A percentile compares a stretch with the other conserved stretches of the same genome.
phyloP scores from a whole-genome alignment of 2,113 vertebrate species.

The Thryonomys swinderianus region DNA sequence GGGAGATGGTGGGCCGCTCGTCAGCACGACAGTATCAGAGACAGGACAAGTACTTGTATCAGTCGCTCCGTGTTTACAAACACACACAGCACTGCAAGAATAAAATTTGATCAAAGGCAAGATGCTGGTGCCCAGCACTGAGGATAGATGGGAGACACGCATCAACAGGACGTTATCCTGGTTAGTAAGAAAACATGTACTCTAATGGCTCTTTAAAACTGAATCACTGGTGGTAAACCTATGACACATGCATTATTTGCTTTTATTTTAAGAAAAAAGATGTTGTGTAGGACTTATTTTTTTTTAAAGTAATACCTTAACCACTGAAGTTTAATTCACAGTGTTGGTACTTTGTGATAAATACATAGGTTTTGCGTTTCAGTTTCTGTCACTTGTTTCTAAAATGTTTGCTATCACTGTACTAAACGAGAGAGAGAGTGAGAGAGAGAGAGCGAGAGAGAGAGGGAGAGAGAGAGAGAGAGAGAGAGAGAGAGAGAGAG shows the following conservation, averaged over 20 bases:
- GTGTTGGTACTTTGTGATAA: not conserved
- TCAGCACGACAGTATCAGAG: accelerated
- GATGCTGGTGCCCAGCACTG: not conserved
- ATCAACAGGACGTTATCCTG: not conserved
- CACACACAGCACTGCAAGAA: not conserved
- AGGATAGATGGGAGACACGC: not conserved
- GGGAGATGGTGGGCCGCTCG: too few relatives aligned
- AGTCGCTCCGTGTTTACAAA: not conserved
- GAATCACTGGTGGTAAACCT: not conserved
- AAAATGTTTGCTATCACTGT: not conserved
- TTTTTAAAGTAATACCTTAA: not conserved
- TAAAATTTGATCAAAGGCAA: not conserved
- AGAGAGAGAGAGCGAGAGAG: too few relatives aligned
- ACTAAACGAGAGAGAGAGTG: not conserved
- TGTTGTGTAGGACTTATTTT: not conserved
- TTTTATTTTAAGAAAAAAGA: not conserved
- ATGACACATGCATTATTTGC: too few relatives aligned
- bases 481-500: too few relatives aligned
- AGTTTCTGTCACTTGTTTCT: not conserved
- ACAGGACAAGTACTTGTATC: not conserved
- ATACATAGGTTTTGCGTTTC: not conserved
- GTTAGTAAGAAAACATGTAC: not conserved
- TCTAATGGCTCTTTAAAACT: not conserved
- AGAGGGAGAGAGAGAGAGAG: too few relatives aligned
- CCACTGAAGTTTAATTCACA: too few relatives aligned